These are phyloP conservation scores for Patella pellucida DNA, from an alignment of 2,888 invertebrate species.

Conservation along the genomic window DNA sequence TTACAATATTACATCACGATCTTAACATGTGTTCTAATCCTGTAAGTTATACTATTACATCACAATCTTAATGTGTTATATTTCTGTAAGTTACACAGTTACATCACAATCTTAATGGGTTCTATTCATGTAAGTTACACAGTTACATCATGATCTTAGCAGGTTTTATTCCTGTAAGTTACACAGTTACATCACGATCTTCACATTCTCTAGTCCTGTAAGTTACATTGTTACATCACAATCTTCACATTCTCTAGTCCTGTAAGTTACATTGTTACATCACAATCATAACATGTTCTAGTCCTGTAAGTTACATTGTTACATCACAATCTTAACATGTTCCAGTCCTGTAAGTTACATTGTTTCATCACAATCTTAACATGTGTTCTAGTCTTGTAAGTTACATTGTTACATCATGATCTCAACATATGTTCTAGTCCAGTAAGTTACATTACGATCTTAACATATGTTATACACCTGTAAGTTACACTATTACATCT, in stretches of 20 bases:
- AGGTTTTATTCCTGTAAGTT: slow-evolving; percentile 68
- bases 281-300: too few species aligned
- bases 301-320: slow-evolving; percentile 79
- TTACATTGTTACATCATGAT: too few species aligned
- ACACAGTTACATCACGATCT: slow-evolving; percentile 96
- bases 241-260: slow-evolving; percentile 97
- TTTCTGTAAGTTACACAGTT: slow-evolving; percentile 77
- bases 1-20: slow-evolving; percentile 98
- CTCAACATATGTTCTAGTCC: too few species aligned
- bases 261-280: slow-evolving; percentile 71
- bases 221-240: slow-evolving; percentile 96
- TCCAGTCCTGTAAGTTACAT: slow-evolving; percentile 63
- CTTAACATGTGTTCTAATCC: slow-evolving; percentile 98
- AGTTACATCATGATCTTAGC: too few species aligned
- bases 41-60: slow-evolving; percentile 86
- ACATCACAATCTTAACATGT: slow-evolving; percentile 98
- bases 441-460: too few species aligned
- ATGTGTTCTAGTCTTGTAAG: too few species aligned
- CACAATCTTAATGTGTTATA: slow-evolving; percentile 93
- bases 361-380: too few species aligned
- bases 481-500: too few species aligned
- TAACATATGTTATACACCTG: too few species aligned
- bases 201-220: too few species aligned
- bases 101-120: slow-evolving; percentile 75
- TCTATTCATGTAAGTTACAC: slow-evolving; percentile 83